These are phyloP conservation scores for Leucania comma DNA, from an alignment of 2,888 invertebrate species.

Conservation along the genomic window DNA sequence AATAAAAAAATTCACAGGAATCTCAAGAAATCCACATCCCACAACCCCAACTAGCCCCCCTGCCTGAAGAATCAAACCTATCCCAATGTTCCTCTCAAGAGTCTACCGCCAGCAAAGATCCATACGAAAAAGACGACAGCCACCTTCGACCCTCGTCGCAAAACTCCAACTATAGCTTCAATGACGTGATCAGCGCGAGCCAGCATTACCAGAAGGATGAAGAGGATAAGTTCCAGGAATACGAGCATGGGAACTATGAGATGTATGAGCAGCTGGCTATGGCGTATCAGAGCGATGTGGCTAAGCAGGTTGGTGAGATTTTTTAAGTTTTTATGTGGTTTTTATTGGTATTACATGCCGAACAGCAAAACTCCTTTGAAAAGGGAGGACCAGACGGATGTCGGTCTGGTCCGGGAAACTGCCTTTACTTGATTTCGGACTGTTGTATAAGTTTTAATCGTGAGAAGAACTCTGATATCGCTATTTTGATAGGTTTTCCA, in stretches of 20 bases:
- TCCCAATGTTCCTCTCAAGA: slow-evolving; percentile 83
- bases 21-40: slow-evolving; percentile 48
- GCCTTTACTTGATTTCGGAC: too few relatives aligned
- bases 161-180: slow-evolving; percentile 84
- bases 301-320: slow-evolving; percentile 77
- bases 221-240: slow-evolving; percentile 76
- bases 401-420: too few relatives aligned
- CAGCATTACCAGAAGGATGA: slow-evolving; percentile 74
- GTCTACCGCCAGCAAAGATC: slow-evolving; percentile 74
- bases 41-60: slow-evolving; percentile 46
- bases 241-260: slow-evolving; percentile 81
- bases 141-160: slow-evolving; percentile 83
- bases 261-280: slow-evolving; percentile 87
- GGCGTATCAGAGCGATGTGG: slow-evolving; percentile 87
- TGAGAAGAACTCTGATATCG: too few relatives aligned
- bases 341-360: background rate
- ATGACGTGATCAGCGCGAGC: slow-evolving; percentile 80
- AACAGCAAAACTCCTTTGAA: too few relatives aligned
- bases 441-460: too few relatives aligned
- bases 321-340: background rate
- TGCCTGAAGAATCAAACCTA: slow-evolving; percentile 72
- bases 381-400: too few relatives aligned
- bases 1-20: slow-evolving; percentile 34
- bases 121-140: slow-evolving; percentile 83
- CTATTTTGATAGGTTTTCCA: too few relatives aligned